These are phyloP conservation scores for Bombus superbus DNA, from an alignment of 1,140 invertebrate genomes.

Conservation along the genomic window DNA sequence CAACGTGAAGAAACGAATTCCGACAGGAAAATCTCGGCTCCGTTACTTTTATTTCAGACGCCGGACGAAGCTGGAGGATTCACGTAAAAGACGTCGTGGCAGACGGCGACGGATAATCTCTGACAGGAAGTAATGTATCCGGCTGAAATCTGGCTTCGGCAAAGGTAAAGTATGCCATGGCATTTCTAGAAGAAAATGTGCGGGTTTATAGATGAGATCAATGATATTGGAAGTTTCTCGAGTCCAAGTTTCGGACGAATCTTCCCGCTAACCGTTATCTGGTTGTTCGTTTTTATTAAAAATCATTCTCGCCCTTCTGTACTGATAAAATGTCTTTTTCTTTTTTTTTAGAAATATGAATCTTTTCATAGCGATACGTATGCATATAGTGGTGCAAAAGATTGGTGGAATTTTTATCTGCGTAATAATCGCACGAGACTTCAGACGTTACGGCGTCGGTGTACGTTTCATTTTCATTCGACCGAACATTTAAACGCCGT, in stretches of 20 bases:
- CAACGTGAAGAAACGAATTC: slow-evolving; percentile 9
- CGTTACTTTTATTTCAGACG: slow-evolving; percentile 55
- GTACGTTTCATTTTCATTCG: not conserved
- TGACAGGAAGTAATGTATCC: slow-evolving; percentile 61
- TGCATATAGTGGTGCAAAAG: not conserved
- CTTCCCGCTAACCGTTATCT: slow-evolving; percentile 17
- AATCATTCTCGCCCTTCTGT: not conserved
- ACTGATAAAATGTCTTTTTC: not conserved
- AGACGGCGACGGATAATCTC: slow-evolving; percentile 59
- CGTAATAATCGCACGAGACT: not conserved
- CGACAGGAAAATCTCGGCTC: slow-evolving; percentile 21
- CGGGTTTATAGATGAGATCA: slow-evolving; percentile 64
- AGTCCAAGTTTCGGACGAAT: slow-evolving; percentile 54
- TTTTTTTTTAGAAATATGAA: too few relatives aligned
- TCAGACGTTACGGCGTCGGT: not conserved
- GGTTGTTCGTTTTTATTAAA: slow-evolving; percentile 1
- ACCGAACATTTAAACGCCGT: not conserved
- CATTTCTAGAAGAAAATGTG: slow-evolving; percentile 43
- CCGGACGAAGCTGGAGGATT: slow-evolving; percentile 40
- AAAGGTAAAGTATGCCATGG: slow-evolving; percentile 21
- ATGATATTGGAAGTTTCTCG: slow-evolving; percentile 57
- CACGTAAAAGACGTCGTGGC: slow-evolving; percentile 43
- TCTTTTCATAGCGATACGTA: not conserved
- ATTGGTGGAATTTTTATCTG: not conserved
- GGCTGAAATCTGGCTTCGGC: slow-evolving; percentile 55